These are phyloP conservation scores for Dissostichus mawsoni DNA, from an alignment of 2,113 vertebrate species.

Conservation along the genomic window DNA sequence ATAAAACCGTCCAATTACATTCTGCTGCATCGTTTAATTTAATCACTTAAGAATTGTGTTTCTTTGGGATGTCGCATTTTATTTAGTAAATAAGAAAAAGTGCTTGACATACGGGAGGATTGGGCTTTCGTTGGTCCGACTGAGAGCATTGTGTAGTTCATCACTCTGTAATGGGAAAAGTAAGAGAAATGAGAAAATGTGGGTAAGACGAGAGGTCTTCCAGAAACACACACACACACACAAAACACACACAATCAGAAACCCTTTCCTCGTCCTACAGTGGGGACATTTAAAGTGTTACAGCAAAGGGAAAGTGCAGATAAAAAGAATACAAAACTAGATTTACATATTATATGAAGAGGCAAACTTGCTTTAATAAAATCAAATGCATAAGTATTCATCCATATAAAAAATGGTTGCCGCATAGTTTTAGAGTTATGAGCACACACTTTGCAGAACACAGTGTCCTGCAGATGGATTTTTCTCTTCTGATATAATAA, in stretches of 20 bases:
- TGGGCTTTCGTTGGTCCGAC: neutral
- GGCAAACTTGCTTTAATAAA: no score
- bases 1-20: slow-evolving; percentile 66
- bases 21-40: slow-evolving; percentile 55
- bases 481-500: no score
- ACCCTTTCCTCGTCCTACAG: no score
- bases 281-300: no score
- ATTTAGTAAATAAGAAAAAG: slow-evolving; percentile 42
- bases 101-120: neutral
- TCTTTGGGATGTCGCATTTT: slow-evolving; percentile 6
- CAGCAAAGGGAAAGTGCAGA: no score
- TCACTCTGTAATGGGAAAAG: neutral
- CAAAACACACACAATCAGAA: neutral
- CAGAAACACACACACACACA: neutral
- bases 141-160: neutral
- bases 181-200: neutral
- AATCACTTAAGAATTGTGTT: slow-evolving; percentile 50
- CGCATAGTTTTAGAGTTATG: no score
- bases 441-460: neutral
- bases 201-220: neutral
- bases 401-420: no score
- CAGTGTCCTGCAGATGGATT: neutral
- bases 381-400: no score
- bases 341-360: no score
- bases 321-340: no score